Conservation (phyloP, 2,113 vertebrate genomes). For the Larimichthys polyactis region DNA sequence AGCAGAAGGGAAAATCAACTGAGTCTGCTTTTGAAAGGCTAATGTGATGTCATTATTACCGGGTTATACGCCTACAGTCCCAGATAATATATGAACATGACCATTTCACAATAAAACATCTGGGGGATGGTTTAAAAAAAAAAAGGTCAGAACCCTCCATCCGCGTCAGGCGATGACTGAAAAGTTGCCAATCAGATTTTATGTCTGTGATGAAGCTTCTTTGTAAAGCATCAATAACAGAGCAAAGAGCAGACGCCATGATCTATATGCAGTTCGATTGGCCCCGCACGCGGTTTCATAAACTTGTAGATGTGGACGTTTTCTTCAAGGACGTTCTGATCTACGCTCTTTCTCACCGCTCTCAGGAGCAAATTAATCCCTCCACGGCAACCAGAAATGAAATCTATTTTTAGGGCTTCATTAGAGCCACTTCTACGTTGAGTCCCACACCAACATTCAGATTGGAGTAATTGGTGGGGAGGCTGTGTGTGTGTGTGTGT, state of each 20-base stretch:
- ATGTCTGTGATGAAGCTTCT: neutral
- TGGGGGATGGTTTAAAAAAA: neutral
- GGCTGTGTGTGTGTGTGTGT: neutral
- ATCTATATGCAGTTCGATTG: constrained; percentile 20
- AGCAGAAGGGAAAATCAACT: constrained; percentile 25
- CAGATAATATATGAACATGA: neutral
- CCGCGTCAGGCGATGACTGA: neutral
- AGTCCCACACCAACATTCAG: constrained; percentile 27
- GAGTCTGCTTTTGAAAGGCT: constrained; percentile 42
- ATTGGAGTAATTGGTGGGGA: constrained; percentile 41
- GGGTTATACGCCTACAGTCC: neutral
- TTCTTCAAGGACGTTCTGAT: constrained; percentile 53
- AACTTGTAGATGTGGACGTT: constrained; percentile 17
- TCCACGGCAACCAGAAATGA: constrained; percentile 41
- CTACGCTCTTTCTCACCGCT: neutral
- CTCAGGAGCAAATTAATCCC: constrained; percentile 48
- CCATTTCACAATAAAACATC: constrained; percentile 4
- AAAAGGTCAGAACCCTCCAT: neutral
- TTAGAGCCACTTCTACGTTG: constrained; percentile 46
- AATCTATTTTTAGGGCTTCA: constrained; percentile 67
- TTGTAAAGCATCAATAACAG: neutral
- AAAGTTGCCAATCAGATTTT: constrained; percentile 16
- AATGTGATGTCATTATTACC: constrained; percentile 43
- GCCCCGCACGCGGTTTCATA: constrained; percentile 31
- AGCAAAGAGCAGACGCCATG: neutral